These are phyloP conservation scores for Bufo gargarizans DNA, from an alignment of 2,113 vertebrate genomes.

Conservation along the genomic window DNA sequence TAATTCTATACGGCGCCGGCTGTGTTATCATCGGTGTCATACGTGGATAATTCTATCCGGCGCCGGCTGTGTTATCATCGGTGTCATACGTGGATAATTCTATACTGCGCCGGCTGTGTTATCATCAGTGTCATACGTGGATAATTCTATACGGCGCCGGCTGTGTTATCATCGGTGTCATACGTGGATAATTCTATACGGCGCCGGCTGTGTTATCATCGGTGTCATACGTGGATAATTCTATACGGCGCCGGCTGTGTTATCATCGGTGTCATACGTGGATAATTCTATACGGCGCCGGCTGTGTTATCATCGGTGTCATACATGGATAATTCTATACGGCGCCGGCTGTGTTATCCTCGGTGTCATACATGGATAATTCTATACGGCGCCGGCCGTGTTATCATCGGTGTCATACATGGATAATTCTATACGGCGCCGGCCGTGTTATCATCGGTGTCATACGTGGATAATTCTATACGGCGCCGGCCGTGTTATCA, in stretches of 20 bases:
- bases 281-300: background rate
- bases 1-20: no score
- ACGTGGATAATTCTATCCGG: no score
- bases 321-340: background rate
- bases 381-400: background rate
- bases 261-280: background rate
- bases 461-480: no score
- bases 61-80: no score
- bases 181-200: background rate
- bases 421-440: no score
- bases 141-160: background rate
- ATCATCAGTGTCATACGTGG: no score
- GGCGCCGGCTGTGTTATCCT: background rate
- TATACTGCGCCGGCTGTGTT: background rate
- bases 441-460: no score
- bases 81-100: background rate
- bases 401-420: no score
- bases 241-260: background rate
- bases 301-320: background rate
- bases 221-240: background rate
- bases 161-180: background rate
- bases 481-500: no score
- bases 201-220: background rate
- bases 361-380: background rate
- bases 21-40: no score